These are phyloP conservation scores for Eutrigla gurnardus DNA, from an alignment of 2,797 vertebrate species.

Conservation along the genomic window DNA sequence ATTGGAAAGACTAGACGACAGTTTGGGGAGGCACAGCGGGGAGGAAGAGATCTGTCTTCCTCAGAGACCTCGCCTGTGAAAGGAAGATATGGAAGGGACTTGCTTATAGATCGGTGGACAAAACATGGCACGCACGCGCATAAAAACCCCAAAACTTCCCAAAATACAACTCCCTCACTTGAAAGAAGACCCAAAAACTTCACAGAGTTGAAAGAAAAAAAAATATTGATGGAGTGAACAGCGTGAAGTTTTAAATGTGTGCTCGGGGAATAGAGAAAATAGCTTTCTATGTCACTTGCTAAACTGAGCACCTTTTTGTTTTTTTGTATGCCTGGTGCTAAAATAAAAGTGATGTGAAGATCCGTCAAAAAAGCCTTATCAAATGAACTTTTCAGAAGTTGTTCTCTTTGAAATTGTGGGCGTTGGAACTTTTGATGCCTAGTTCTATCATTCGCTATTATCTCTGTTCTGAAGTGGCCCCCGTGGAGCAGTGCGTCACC, in stretches of 20 bases:
- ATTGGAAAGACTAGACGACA: conserved; percentile 73
- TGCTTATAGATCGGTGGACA: conserved; percentile 73
- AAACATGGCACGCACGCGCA: conserved; percentile 37
- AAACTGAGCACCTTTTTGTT: conserved; percentile 36
- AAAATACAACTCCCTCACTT: conserved; percentile 63
- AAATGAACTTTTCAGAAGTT: conserved; percentile 33
- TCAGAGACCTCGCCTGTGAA: conserved; percentile 80
- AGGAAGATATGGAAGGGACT: conserved; percentile 77
- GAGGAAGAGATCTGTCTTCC: conserved; percentile 76
- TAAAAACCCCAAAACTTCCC: conserved; percentile 44
- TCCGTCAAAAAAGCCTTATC: conserved; percentile 34
- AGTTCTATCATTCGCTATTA: conserved; percentile 27
- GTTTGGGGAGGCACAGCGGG: conserved; percentile 73
- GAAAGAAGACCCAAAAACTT: conserved; percentile 59
- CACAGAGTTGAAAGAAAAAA: conserved; percentile 40
- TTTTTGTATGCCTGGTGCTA: conserved; percentile 29
- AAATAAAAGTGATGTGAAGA: conserved; percentile 48
- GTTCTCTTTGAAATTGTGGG: conserved; percentile 24
- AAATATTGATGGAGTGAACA: conserved; percentile 55
- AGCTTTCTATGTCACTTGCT: conserved; percentile 53
- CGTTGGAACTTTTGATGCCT: conserved; percentile 28
- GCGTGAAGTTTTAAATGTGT: conserved; percentile 59
- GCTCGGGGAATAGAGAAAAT: conserved; percentile 68
- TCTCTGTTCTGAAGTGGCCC: neutral
- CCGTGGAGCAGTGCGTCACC: neutral